A percentile compares a stretch with the other conserved stretches of the same genome.
Conservation (phyloP, 92 coral and sea anemone species). For the Bergia sp. region DNA sequence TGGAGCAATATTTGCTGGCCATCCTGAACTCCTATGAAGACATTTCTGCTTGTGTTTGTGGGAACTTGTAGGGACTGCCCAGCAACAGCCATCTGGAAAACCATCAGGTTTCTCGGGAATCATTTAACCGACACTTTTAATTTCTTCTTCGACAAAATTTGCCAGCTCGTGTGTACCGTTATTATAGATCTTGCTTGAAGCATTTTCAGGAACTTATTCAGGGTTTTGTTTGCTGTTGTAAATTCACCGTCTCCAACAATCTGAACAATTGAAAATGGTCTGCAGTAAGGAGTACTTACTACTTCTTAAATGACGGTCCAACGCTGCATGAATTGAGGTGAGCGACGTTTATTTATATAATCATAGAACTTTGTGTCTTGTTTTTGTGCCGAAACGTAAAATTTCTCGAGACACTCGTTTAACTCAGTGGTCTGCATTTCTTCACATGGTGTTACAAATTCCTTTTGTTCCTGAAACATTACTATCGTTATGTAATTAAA, state of each 20-base stretch:
- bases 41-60: conserved; percentile 21
- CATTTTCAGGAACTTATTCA: conserved; percentile 22
- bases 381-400: conserved; percentile 18
- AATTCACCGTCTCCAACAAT: conserved; percentile 50
- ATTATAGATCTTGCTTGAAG: not conserved
- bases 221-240: conserved; percentile 39
- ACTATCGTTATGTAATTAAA: conserved; percentile 24
- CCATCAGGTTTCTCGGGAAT: conserved; percentile 29
- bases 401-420: conserved; percentile 12
- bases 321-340: conserved; percentile 20
- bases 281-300: conserved; percentile 22
- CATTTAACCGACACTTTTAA: conserved; percentile 15
- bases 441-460: conserved; percentile 18
- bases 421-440: conserved; percentile 12
- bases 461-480: conserved; percentile 15
- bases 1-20: conserved; percentile 26
- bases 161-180: conserved; percentile 13
- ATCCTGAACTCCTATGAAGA: conserved; percentile 20
- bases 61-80: conserved; percentile 1
- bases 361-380: conserved; percentile 7
- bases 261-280: conserved; percentile 44
- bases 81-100: not conserved
- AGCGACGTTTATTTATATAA: conserved; percentile 1
- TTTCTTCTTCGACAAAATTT: conserved; percentile 20
- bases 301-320: conserved; percentile 10